Base-by-base conservation (phyloP, 2,888 invertebrate genomes). In the Mythimna impura region DNA sequence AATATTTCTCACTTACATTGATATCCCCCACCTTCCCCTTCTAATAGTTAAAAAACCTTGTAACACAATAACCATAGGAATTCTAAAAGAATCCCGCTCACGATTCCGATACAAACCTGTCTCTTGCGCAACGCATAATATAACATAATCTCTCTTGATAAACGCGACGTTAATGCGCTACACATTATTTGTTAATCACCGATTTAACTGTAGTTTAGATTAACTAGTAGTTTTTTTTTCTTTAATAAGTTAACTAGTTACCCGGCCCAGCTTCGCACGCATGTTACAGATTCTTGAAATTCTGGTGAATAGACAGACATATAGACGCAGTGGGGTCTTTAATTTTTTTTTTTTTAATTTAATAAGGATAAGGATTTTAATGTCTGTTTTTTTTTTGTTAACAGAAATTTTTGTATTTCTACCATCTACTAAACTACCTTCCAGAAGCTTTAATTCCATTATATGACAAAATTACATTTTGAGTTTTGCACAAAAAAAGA, bases 131-230 rank as follows among this genome's bases (percentile, higher is more conserved):
- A 90, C 78, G 76, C 67, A 71, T 74, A 78, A 74, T 66, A 82
- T 84, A 76, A 81, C 77, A 71, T 88, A 87, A 90, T 89, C 89
- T 89, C 80, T 79, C 72, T 78, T 86, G 88, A 90, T 89, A 89
- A 87, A 87, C 86, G 80, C 86, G 91, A 91, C 90, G 88, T 85
- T 90, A 91, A 91, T 91, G 82, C 88, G 87, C 80, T 87, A 86
- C 84, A 89, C 88, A 89, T 91, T 90, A 89, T 89, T 90, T 84
- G 89, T 90, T 89, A 90, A 91, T 91, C 89, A 79, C 72, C 73
- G 82, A 82, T 86, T 84, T 87, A 85, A 88, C 88, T 84, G 86
- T 89, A 82, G 74, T 84, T 77, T 76, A 80, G 80, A 85, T 86
- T 80, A 78, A 81, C 82, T 60, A 70, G 73, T 78, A n/a, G n/a